A percentile compares a stretch with the other conserved stretches of the same genome.
These are phyloP conservation scores for Prietella phreatophila DNA, from an alignment of 2,113 vertebrate species.

Conservation along the genomic window DNA sequence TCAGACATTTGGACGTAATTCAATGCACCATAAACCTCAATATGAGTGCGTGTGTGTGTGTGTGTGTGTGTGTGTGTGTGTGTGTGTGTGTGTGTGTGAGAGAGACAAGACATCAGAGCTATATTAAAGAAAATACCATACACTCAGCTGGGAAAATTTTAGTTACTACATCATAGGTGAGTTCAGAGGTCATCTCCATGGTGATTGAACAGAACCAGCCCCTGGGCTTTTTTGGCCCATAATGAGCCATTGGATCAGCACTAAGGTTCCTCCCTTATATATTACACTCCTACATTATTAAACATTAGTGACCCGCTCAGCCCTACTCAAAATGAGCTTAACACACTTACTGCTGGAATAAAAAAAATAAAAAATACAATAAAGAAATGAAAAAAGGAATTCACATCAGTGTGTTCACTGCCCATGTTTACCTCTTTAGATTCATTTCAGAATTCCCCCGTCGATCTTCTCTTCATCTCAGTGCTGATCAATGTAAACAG, in stretches of 20 bases:
- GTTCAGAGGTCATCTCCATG: conserved; percentile 38
- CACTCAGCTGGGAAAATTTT: neutral
- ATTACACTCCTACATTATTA: conserved; percentile 45
- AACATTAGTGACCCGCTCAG: conserved; percentile 33
- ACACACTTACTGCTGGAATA: neutral
- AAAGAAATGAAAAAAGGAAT: neutral
- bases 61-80: neutral
- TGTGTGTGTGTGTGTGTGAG: neutral
- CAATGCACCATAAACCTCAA: neutral
- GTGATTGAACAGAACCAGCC: conserved; percentile 16
- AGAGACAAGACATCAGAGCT: neutral
- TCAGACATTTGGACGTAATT: conserved; percentile 9
- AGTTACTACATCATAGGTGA: neutral
- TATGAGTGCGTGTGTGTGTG: neutral
- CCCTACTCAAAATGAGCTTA: conserved; percentile 36
- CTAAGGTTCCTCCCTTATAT: conserved; percentile 27
- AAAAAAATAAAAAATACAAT: neutral
- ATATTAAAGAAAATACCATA: conserved; percentile 31
- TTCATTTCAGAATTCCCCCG: neutral
- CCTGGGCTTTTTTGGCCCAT: conserved; percentile 21
- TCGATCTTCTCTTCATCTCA: neutral
- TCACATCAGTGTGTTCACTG: too few species aligned
- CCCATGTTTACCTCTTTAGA: neutral
- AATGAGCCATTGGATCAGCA: conserved; percentile 25
- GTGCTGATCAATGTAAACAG: neutral